Evolutionary conservation across 2,888 invertebrate species (phyloP).

Genomic region (Thera britannica): DNA sequence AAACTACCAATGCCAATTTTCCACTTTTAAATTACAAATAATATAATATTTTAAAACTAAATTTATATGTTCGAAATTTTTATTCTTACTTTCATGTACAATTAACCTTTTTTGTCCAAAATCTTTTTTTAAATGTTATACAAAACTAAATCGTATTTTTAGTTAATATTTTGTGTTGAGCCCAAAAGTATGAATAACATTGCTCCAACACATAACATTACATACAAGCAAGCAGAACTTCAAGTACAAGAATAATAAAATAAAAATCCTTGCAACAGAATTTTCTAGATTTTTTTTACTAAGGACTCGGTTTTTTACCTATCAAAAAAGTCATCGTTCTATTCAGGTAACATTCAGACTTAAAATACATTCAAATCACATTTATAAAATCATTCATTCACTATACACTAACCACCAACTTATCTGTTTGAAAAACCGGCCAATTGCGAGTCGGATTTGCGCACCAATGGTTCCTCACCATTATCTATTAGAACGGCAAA

Average conservation of each 20-base stretch:
- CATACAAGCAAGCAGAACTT: background rate
- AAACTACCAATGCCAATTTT: background rate
- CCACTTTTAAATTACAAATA: too few relatives aligned
- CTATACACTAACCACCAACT: background rate
- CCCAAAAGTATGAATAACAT: background rate
- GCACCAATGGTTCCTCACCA: too few relatives aligned
- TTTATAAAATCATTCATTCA: conserved; percentile 5
- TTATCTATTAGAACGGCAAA: too few relatives aligned
- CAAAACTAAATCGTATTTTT: background rate
- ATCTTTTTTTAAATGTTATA: too few relatives aligned
- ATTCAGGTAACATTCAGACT: background rate
- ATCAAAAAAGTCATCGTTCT: background rate
- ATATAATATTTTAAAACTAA: background rate
- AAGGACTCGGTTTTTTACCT: background rate
- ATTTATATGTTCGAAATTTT: background rate
- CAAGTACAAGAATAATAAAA: background rate
- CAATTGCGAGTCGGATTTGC: too few relatives aligned
- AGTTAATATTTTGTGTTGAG: background rate
- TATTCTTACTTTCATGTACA: too few relatives aligned
- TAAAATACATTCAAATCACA: conserved; percentile 7
- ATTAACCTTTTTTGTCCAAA: too few relatives aligned
- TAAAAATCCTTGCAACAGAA: too few relatives aligned
- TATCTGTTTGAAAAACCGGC: background rate
- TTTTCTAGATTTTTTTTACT: too few relatives aligned
- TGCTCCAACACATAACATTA: too few relatives aligned